These are phyloP conservation scores for Phortica magna DNA, from an alignment of 2,888 invertebrate genomes.

Conservation along the genomic window DNA sequence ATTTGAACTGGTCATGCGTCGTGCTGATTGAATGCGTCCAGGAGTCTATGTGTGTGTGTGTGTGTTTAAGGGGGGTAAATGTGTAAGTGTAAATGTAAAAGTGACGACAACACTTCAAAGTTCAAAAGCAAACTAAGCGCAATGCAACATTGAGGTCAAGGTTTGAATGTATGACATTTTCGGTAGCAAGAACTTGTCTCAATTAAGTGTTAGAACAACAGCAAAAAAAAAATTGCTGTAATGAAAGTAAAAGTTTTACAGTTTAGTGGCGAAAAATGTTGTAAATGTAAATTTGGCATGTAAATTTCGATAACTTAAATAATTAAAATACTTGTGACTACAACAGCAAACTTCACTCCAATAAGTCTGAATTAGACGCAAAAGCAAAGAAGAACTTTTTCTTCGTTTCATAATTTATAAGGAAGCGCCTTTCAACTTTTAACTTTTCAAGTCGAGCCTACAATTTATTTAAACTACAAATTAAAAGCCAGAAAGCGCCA, in stretches of 20 bases:
- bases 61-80: neutral
- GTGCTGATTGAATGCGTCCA: neutral
- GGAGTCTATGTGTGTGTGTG: no score
- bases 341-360: neutral
- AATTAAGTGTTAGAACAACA: neutral
- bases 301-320: no score
- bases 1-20: conserved; percentile 13
- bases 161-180: neutral
- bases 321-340: no score
- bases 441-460: neutral
- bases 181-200: neutral
- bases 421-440: neutral
- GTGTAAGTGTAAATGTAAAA: neutral
- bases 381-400: neutral
- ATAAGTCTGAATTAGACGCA: neutral
- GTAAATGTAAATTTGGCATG: neutral
- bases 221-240: no score
- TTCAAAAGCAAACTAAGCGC: neutral
- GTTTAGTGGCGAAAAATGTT: no score
- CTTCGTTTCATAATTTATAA: conserved; percentile 3
- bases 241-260: no score
- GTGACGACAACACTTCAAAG: neutral
- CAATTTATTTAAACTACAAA: conserved; percentile 43
- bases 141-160: conserved; percentile 19
- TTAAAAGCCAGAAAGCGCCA: conserved; percentile 48